Conservation (phyloP, 2,888 invertebrate species). For the Apodemia hepburni region DNA sequence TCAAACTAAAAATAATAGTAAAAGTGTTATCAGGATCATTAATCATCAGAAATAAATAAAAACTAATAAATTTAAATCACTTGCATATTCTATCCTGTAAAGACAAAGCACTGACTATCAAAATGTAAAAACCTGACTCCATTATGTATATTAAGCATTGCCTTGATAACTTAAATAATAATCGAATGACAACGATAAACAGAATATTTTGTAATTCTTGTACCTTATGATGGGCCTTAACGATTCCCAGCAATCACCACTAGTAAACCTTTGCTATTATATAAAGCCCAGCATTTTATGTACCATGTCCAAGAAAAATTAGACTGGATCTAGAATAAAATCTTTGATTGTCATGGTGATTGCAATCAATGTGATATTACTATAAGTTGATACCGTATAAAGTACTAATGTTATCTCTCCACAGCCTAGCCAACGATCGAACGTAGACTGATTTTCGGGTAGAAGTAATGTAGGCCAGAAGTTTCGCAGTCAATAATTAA, state of each 20-base stretch:
- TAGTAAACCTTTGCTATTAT: background rate
- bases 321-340: conserved; percentile 37
- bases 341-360: conserved; percentile 45
- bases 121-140: no score
- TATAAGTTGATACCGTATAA: conserved; percentile 56
- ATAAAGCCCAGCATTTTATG: background rate
- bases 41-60: no score
- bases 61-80: no score
- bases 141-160: no score
- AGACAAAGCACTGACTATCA: no score
- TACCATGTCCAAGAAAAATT: background rate
- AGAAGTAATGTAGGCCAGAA: conserved; percentile 70
- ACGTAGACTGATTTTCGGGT: conserved; percentile 77
- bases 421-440: conserved; percentile 61
- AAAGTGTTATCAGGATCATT: no score
- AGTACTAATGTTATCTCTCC: conserved; percentile 46
- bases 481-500: conserved; percentile 67
- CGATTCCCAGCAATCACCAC: conserved; percentile 26
- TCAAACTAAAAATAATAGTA: no score
- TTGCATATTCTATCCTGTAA: no score
- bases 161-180: background rate
- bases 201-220: conserved; percentile 22
- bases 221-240: conserved; percentile 3
- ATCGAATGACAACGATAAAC: conserved; percentile 32
- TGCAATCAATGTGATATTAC: conserved; percentile 75